Conservation (phyloP, 2,888 invertebrate species). For the Seladonia tumulorum region DNA sequence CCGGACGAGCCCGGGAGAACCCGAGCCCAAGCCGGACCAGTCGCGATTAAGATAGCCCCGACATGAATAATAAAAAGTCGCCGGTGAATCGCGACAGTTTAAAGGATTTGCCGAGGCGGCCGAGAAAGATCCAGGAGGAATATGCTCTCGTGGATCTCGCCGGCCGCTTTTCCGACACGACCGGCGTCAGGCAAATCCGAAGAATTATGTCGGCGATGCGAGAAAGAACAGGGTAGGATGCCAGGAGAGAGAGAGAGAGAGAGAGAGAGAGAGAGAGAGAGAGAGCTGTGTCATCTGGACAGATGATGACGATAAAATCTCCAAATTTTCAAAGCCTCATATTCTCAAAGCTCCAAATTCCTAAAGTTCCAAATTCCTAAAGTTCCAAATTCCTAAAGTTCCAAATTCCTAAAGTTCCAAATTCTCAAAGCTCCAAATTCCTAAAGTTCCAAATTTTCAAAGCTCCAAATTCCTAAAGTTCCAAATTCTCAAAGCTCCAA, state of each 20-base stretch:
- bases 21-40: neutral
- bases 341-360: too few relatives aligned
- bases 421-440: too few relatives aligned
- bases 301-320: too few relatives aligned
- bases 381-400: too few relatives aligned
- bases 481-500: too few relatives aligned
- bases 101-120: neutral
- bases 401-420: too few relatives aligned
- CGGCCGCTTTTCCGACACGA: neutral
- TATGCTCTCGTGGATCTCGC: neutral
- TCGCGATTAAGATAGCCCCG: conserved; percentile 45
- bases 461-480: too few relatives aligned
- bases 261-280: neutral
- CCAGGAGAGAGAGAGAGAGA: neutral
- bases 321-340: too few relatives aligned
- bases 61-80: conserved; percentile 43
- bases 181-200: conserved; percentile 20
- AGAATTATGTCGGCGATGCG: conserved; percentile 35
- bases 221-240: neutral
- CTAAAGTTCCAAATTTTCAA: too few relatives aligned
- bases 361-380: too few relatives aligned
- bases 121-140: neutral
- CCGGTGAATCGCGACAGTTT: conserved; percentile 30
- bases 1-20: neutral
- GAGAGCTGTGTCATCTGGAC: too few relatives aligned